Evolutionary conservation across 2,888 invertebrate species (phyloP), one percentile per base, ranked within the genome.

Genomic region (Xiphydria camelus): DNA sequence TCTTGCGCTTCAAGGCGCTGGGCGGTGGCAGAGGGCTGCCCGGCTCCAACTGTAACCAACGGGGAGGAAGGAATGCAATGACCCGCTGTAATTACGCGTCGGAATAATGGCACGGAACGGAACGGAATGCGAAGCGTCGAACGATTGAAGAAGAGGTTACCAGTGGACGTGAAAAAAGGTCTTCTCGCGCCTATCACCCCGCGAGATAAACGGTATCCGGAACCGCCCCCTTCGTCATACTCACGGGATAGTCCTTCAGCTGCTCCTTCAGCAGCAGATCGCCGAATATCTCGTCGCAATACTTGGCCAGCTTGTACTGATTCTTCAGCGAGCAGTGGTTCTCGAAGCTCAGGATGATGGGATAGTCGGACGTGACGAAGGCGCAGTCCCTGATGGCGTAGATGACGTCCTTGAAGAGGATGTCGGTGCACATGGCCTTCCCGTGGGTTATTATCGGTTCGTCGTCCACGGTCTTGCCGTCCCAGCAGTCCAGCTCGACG

Each of bases 361-460:
- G 86, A 60, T 79, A 85, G 32, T 86, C 84, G 17, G 83, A 82
- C 2, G 85, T 82, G 23, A 85, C 82, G 66, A 86, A 86, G 7
- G 86, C 86, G 42, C 84, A 84, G 63, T 87, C 86, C 49, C 83
- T 75, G 53, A 86, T 82, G 39, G 86, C 86, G 52, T 79, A 77
- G 42, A 86, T 82, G 2, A 84, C 86, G 66, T 86, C 86, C 78
- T 78, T 73, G 53, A 70, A 71, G 1, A 83, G 70, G 51, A 87
- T 85, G 62, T 87, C 86, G 10, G 86, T 86, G 66, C 87, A 87
- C 86, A 87, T 86, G 18, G 87, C 87, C 68, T 86, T 87, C 12
- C 87, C 87, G 66, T 87, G 87, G 25, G 87, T 87, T 56, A 87
- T 85, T 56, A 87, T 87, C 2, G 86, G 86, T 59, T 87, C 86